phyloP scores from a whole-genome alignment of 2,113 vertebrate genomes.

The Lasiurus cinereus region DNA sequence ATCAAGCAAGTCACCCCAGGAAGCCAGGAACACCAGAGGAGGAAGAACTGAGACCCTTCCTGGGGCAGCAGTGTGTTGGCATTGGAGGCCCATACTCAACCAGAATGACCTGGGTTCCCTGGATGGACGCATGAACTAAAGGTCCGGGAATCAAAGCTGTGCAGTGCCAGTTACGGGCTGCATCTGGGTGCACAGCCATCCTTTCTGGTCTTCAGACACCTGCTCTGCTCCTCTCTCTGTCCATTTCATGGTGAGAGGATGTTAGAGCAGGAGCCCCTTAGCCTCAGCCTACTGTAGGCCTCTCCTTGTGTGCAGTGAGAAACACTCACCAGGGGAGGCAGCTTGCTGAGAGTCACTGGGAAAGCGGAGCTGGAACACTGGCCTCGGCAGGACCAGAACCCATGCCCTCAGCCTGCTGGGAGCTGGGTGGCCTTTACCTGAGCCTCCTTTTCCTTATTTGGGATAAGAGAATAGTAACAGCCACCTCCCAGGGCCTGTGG shows the following conservation, averaged over 20 bases:
- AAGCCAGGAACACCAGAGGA: background rate
- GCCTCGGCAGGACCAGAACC: background rate
- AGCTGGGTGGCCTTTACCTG: background rate
- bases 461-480: background rate
- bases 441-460: background rate
- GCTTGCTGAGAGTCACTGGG: background rate
- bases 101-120: background rate
- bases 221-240: background rate
- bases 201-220: background rate
- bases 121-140: background rate
- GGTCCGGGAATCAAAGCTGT: background rate
- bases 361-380: background rate
- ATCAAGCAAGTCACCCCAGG: background rate
- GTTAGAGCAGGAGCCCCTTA: background rate
- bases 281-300: background rate
- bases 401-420: background rate
- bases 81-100: background rate
- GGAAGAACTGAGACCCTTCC: background rate
- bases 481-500: background rate
- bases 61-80: background rate
- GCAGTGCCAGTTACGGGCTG: fast-evolving
- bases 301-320: background rate
- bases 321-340: fast-evolving
- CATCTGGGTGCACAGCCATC: fast-evolving
- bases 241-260: background rate